Percentiles rank a stretch among this genome's conserved stretches.
These are phyloP conservation scores for Drosophila affinis DNA, from an alignment of 2,888 invertebrate species.

Conservation along the genomic window DNA sequence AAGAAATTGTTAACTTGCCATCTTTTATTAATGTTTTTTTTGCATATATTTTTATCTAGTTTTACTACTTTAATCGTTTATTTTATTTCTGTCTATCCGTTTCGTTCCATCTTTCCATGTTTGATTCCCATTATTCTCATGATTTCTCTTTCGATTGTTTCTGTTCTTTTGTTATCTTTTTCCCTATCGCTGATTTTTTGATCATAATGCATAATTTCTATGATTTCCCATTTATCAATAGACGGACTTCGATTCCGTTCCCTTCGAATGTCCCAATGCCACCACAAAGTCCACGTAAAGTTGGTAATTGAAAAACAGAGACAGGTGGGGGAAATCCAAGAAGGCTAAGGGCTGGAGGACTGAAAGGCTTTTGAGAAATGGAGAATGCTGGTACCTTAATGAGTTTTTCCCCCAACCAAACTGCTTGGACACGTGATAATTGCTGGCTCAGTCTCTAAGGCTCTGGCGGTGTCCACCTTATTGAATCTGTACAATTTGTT, in stretches of 20 bases:
- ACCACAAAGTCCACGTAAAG: neutral
- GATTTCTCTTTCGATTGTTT: neutral
- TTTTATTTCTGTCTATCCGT: neutral
- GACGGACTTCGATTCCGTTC: neutral
- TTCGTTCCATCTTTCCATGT: neutral
- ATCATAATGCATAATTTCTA: neutral
- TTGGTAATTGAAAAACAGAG: slow-evolving; percentile 7
- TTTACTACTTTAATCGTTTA: neutral
- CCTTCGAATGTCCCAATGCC: no score
- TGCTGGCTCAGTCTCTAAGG: slow-evolving; percentile 36
- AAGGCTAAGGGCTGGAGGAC: no score
- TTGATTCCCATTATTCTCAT: neutral
- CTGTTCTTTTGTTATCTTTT: neutral
- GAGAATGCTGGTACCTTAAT: slow-evolving; percentile 15
- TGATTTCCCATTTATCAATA: neutral
- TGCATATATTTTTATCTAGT: neutral
- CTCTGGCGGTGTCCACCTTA: slow-evolving; percentile 46
- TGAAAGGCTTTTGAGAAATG: neutral
- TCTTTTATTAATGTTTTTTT: neutral
- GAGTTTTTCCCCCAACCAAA: slow-evolving; percentile 25
- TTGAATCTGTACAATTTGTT: slow-evolving; percentile 78
- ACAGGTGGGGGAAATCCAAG: neutral
- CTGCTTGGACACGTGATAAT: slow-evolving; percentile 60
- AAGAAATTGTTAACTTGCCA: no score
- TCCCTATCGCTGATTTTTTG: neutral